Conservation (phyloP, 2,888 invertebrate genomes). For the Brassicogethes aeneus region DNA sequence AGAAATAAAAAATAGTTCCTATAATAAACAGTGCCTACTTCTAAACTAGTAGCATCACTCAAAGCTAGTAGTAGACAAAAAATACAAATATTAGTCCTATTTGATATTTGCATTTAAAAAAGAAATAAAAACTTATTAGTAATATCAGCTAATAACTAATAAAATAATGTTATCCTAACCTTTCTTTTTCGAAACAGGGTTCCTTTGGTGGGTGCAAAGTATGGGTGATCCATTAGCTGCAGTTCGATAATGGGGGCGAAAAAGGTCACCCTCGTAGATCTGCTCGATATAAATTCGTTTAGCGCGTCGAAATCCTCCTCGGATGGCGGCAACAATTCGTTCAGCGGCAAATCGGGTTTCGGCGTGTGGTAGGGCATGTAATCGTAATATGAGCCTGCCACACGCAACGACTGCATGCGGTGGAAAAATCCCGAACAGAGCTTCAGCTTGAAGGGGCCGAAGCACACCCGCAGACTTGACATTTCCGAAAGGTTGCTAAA, state of each 20-base stretch:
- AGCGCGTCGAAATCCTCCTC: slow-evolving; percentile 54
- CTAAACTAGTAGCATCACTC: too few species aligned
- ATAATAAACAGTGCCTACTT: too few species aligned
- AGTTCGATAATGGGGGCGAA: slow-evolving; percentile 47
- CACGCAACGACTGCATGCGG: slow-evolving; percentile 53
- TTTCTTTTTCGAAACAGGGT: slow-evolving; percentile 33
- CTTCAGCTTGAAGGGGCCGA: slow-evolving; percentile 50
- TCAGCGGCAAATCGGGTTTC: slow-evolving; percentile 43
- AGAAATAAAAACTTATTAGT: too few species aligned
- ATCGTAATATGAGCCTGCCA: slow-evolving; percentile 57
- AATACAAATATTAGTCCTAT: too few species aligned
- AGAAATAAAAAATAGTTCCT: too few species aligned
- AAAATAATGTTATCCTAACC: too few species aligned
- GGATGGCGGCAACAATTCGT: slow-evolving; percentile 50
- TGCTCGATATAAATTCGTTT: slow-evolving; percentile 51
- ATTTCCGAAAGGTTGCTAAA: slow-evolving; percentile 50
- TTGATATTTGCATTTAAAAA: too few species aligned
- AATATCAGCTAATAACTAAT: too few species aligned
- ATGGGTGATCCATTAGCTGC: slow-evolving; percentile 50
- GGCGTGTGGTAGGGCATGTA: slow-evolving; percentile 58
- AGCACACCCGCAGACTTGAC: slow-evolving; percentile 45
- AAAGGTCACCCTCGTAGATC: slow-evolving; percentile 49
- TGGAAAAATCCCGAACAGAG: slow-evolving; percentile 65
- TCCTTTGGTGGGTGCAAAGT: slow-evolving; percentile 34
- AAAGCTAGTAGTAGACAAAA: too few species aligned